Conservation (phyloP, 2,888 invertebrate species). For the Ormyrus pomaceus region DNA sequence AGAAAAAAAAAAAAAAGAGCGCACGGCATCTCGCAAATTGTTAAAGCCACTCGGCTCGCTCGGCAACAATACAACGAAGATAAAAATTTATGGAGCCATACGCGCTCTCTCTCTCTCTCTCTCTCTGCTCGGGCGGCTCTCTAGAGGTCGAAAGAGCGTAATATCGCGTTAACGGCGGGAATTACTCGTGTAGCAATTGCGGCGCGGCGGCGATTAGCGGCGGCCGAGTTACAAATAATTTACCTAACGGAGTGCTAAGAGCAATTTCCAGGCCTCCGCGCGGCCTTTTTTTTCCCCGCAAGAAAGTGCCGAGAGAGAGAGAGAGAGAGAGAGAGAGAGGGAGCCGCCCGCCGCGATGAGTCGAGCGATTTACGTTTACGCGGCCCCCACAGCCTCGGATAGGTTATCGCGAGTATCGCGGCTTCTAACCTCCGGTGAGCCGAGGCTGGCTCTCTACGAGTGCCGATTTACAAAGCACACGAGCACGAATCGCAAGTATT, state of each 20-base stretch:
- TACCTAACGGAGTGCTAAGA: slow-evolving; percentile 57
- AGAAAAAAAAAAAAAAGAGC: neutral
- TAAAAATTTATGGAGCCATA: slow-evolving; percentile 46
- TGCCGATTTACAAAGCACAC: neutral
- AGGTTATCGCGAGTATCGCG: slow-evolving; percentile 23
- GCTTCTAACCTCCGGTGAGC: slow-evolving; percentile 18
- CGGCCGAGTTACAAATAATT: slow-evolving; percentile 54
- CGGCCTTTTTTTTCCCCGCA: neutral
- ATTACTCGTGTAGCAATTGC: slow-evolving; percentile 26
- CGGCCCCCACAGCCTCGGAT: slow-evolving; percentile 21
- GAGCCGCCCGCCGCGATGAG: slow-evolving; percentile 1
- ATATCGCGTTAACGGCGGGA: slow-evolving; percentile 45
- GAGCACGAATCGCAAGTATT: slow-evolving; percentile 70
- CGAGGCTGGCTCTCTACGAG: neutral
- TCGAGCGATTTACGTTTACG: slow-evolving; percentile 44
- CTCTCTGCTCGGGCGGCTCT: neutral
- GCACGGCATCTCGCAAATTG: neutral
- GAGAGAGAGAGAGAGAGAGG: no score
- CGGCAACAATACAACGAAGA: slow-evolving; percentile 19
- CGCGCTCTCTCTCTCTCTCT: no score
- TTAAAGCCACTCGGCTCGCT: slow-evolving; percentile 11
- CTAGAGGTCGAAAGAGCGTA: slow-evolving; percentile 10
- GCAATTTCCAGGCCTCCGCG: slow-evolving; percentile 36
- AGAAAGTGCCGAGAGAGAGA: no score
- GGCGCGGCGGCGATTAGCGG: slow-evolving; percentile 3